phyloP scores from a whole-genome alignment of 2,888 invertebrate genomes.

The Drosophila falleni region DNA sequence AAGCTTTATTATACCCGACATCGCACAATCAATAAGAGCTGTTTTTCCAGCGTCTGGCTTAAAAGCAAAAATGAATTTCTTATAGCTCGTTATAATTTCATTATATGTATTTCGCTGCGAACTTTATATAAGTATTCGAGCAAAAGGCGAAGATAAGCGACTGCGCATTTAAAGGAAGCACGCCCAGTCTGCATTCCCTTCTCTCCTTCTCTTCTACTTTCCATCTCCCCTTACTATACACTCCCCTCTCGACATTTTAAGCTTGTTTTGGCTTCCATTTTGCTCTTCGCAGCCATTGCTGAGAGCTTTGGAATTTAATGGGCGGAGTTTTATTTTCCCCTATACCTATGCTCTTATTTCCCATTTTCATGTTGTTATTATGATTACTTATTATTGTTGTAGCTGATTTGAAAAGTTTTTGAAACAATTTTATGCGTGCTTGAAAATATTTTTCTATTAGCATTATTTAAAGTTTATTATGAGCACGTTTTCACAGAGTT shows the following conservation, averaged over 20 bases:
- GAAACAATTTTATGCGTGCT: conserved; percentile 47
- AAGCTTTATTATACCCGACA: conserved; percentile 64
- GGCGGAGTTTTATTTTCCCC: conserved; percentile 76
- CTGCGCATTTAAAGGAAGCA: conserved; percentile 83
- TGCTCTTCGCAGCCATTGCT: conserved; percentile 74
- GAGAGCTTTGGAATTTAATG: conserved; percentile 63
- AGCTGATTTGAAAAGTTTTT: conserved; percentile 70
- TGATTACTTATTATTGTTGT: conserved; percentile 41
- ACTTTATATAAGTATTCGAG: conserved; percentile 25
- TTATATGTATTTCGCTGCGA: conserved; percentile 65
- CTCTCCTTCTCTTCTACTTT: neutral
- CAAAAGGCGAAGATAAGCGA: conserved; percentile 67
- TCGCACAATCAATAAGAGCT: conserved; percentile 61
- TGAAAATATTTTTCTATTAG: conserved; percentile 27
- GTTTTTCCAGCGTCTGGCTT: neutral
- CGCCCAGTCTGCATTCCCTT: conserved; percentile 32
- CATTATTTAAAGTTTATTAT: conserved; percentile 46
- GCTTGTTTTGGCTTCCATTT: conserved; percentile 62
- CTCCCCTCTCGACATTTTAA: conserved; percentile 31
- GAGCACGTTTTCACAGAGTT: conserved; percentile 38
- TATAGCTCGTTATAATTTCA: conserved; percentile 80
- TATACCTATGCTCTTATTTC: conserved; percentile 36
- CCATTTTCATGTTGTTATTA: conserved; percentile 19
- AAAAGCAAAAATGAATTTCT: conserved; percentile 70
- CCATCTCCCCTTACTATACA: neutral